Base-by-base conservation (phyloP, 2,888 invertebrate genomes). In the Andricus quercusramuli region DNA sequence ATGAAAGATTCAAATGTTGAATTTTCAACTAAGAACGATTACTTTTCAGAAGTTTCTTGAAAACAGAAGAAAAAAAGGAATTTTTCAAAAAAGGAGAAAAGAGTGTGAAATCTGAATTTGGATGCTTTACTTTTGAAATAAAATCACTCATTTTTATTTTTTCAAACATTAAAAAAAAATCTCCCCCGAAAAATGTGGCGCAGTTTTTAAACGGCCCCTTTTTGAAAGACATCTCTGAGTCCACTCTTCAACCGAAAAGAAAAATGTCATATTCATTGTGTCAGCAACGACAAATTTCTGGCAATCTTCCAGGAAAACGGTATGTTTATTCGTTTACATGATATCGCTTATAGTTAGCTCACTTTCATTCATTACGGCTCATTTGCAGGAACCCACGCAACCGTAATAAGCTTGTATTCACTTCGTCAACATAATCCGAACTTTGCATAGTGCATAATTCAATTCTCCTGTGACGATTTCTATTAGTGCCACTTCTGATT, bases 331-430 rank as follows among this genome's bases (percentile, higher is more conserved):
- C 80, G 82, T 80, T 78, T 82, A 81, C 77, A 66, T 83, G 82
- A 80, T 81, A 82, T 82, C 80, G 78, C 82, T 83, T 83, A 80
- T 81, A 79, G 80, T 81, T 68, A 65, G 79, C 22, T 59, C 67
- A 79, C 82, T 87, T 88, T 87, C 88, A 89, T 89, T 89, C 87
- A 87, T 87, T 87, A 85, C 83, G 83, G 83, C 85, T 86, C 87
- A 83, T 87, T 86, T 87, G 80, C 67, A 68, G 59, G 70, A 62
- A 56, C 68, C 67, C 37, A 67, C 70, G 56, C n/a, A 20, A 9
- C 32, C 5, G 9, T 13, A 74, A 74, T 25, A 51, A 29, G 32
- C 51, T 56, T 74, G 32, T 13, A 51, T 74, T 17, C 25, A 41
- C 56, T n/a, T 70, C 47, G 47, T 51, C 47, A 70, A 25, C 47